Evolutionary conservation across 1,140 invertebrate species (phyloP), one percentile per base, ranked within the genome.

Genomic region (Calosoma granatense): DNA sequence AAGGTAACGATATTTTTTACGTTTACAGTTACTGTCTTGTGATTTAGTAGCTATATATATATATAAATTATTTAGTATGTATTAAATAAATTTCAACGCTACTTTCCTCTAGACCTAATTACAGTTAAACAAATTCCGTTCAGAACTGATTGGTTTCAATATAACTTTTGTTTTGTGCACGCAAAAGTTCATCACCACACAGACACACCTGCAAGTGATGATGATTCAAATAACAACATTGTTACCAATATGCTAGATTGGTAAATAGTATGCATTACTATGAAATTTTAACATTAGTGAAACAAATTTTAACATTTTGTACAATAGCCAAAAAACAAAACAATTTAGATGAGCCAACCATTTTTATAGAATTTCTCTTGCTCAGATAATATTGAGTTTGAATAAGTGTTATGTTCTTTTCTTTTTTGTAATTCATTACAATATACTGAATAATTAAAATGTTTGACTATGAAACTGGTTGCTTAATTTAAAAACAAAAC

Each of bases 61-160:
- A 47, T 47, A 47, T 47, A 47, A 47, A 47, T 47, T 47, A 47
- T 47, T 47, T 47, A 47, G 15, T 47, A 9, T 36, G n/a, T 36
- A 36, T 36, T 36, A 36, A 36, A 36, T n/a, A n/a, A 36, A 36
- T 36, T 36, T n/a, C n/a, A n/a, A n/a, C n/a, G n/a, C n/a, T n/a
- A n/a, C n/a, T n/a, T n/a, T n/a, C n/a, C n/a, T n/a, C n/a, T n/a
- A n/a, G n/a, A n/a, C n/a, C n/a, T n/a, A n/a, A n/a, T n/a, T n/a
- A n/a, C n/a, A n/a, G n/a, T n/a, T n/a, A n/a, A n/a, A n/a, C n/a
- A n/a, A n/a, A 36, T 36, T 36, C 26, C n/a, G 26, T 9, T 36
- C 26, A 36, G 6, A 36, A 36, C n/a, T n/a, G n/a, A n/a, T n/a
- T n/a, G n/a, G n/a, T n/a, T n/a, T 36, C 26, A 36, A 9, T 6